Evolutionary conservation across 2,797 vertebrate species (phyloP).

Genomic region (Euthynnus affinis): DNA sequence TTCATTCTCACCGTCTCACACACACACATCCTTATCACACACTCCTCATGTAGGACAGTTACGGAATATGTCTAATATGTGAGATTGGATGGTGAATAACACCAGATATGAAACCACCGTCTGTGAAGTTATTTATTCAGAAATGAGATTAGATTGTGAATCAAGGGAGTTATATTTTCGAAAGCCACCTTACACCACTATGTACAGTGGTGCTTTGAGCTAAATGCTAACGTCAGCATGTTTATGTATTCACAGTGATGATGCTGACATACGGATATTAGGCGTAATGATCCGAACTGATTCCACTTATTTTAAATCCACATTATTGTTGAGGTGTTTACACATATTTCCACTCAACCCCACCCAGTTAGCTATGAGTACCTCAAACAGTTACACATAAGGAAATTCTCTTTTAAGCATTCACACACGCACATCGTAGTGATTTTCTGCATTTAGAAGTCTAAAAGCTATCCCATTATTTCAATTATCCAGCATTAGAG

Average conservation of each 20-base stretch:
- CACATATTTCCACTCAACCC: neutral
- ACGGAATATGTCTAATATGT: neutral
- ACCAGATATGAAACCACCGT: neutral
- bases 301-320: neutral
- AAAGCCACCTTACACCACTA: neutral
- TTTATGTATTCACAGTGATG: neutral
- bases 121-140: neutral
- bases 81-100: neutral
- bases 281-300: neutral
- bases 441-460: slow-evolving; percentile 2
- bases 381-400: neutral
- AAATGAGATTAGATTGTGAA: neutral
- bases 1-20: slow-evolving; percentile 17
- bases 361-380: neutral
- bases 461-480: neutral
- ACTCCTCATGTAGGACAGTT: neutral
- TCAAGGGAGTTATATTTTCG: neutral
- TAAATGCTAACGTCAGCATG: neutral
- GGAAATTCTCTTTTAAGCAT: neutral
- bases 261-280: neutral
- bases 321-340: neutral
- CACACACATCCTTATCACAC: slow-evolving; percentile 3
- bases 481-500: neutral
- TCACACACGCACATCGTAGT: neutral
- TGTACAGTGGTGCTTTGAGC: too few species aligned